Evolutionary conservation across 2,797 vertebrate genomes (phyloP), one percentile per base, ranked within the genome.

Genomic region (Fistularia tabacaria): DNA sequence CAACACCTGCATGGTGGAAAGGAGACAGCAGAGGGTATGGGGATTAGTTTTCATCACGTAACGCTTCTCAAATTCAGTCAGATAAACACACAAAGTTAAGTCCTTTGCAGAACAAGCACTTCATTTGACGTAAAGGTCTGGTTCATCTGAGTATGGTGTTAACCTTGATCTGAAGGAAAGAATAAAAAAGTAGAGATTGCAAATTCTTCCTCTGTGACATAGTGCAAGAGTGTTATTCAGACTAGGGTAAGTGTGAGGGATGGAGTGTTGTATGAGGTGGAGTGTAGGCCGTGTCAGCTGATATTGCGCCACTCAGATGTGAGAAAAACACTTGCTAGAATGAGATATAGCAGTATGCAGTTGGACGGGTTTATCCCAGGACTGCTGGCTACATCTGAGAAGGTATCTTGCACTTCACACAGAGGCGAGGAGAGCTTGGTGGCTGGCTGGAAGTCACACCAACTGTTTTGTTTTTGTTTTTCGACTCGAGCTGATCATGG

Each of bases 1-100:
- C 91, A 52, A 94, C 94, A 39, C 95, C 95, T 97, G 64, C 41
- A 36, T 36, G 51, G 38, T 14, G 8, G 56, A 46, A 60, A 71
- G 46, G 43, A 66, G 9, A 76, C 6, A 41, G 1, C 36, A 42
- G 45, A 63, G 40, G 57, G 62, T 1, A 25, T 10, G 37, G 36
- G 25, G 13, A 9, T 14, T 14, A 14, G 14, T 46, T 46, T 14
- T 14, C 12, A 10, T 9, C 8, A 40, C 8, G 25, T 25, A 13
- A 39, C 13, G 10, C 13, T 9, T 8, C 38, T 12, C 1, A 53
- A 25, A 25, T 25, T 25, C 25, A 25, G 25, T 25, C 25, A 25
- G 25, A 25, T 25, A 25, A 25, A 25, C 25, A 25, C 25, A 25
- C 25, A 25, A 25, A 25, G 25, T 25, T 25, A 25, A 25, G 25